Base-by-base conservation (phyloP, 2,113 vertebrate genomes). In the Craseonycteris thonglongyai region DNA sequence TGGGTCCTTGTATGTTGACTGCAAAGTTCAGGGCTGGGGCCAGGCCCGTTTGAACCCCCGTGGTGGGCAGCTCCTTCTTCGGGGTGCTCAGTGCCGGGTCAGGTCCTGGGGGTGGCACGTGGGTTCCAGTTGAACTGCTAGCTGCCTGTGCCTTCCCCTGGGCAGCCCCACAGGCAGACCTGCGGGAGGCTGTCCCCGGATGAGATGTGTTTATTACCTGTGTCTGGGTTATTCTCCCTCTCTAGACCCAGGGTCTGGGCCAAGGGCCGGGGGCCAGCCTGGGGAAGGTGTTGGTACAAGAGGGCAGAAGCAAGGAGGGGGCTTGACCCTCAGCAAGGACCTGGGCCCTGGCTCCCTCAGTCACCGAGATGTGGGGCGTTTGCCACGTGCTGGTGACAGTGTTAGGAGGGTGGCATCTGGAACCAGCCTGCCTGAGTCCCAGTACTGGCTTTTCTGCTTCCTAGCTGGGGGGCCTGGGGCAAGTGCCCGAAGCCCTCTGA, bases 311-410 rank as follows among this genome's bases (percentile, higher is more conserved):
- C 5, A 2, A 49, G 33, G 28, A n/a, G 38, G 59, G 3, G 28
- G 63, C 40, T 35, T 35, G 45, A 33, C 35, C 45, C 51, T 33
- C 47, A 1, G 28, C 0, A 22, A 40, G 19, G 21, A 6, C 71
- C 1, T 0, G 65, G 15, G 28, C 21, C 68, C 38, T 6, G 10
- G 47, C 15, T 21, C 35, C 40, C 56, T 21, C 5, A 9, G 10
- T 14, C 9, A 1, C n/a, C 8, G 71, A 69, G 24, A 11, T 0
- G 0, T 2, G 22, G 4, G 4, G 49, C n/a, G n/a, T n/a, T n/a
- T n/a, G n/a, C n/a, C n/a, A n/a, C n/a, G n/a, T n/a, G n/a, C n/a
- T n/a, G n/a, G 16, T 38, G 35, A 19, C 33, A 1, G 16, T 5
- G 12, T 38, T 2, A 51, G 83, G 40, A 51, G 12, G 14, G 16